Evolutionary conservation across 2,888 invertebrate species (phyloP).

Genomic region (Molanna angustata): DNA sequence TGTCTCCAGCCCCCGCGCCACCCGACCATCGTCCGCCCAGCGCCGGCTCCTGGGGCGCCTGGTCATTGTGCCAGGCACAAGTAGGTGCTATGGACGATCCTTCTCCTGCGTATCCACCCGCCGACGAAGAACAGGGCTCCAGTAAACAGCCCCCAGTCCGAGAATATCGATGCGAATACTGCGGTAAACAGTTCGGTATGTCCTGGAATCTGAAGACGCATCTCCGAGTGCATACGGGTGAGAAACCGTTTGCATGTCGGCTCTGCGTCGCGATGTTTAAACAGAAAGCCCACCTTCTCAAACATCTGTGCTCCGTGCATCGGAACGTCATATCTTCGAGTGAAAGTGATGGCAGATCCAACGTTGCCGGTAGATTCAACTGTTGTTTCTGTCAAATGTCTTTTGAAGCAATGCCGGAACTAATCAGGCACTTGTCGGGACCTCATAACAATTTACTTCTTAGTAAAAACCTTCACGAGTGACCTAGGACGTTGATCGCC

Average conservation of each 20-base stretch:
- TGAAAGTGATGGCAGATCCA: constrained; percentile 65
- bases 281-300: constrained; percentile 83
- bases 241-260: constrained; percentile 86
- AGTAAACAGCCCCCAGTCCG: constrained; percentile 66
- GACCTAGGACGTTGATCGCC: too few species aligned
- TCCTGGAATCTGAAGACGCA: constrained; percentile 91
- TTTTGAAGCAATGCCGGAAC: constrained; percentile 82
- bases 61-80: constrained; percentile 63
- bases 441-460: constrained; percentile 84
- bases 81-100: constrained; percentile 52
- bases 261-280: constrained; percentile 90
- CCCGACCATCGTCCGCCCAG: constrained; percentile 65
- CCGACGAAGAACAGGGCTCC: constrained; percentile 49
- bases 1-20: constrained; percentile 43
- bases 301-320: constrained; percentile 87
- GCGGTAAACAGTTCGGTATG: constrained; percentile 90
- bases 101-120: constrained; percentile 46
- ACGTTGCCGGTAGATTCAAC: constrained; percentile 68
- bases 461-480: constrained; percentile 83
- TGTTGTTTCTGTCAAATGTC: constrained; percentile 86
- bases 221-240: constrained; percentile 82
- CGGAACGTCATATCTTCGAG: constrained; percentile 83
- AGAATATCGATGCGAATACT: constrained; percentile 85
- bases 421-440: constrained; percentile 82
- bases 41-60: constrained; percentile 68